phyloP scores from a whole-genome alignment of 2,888 invertebrate genomes.

The Pollenia angustigena region DNA sequence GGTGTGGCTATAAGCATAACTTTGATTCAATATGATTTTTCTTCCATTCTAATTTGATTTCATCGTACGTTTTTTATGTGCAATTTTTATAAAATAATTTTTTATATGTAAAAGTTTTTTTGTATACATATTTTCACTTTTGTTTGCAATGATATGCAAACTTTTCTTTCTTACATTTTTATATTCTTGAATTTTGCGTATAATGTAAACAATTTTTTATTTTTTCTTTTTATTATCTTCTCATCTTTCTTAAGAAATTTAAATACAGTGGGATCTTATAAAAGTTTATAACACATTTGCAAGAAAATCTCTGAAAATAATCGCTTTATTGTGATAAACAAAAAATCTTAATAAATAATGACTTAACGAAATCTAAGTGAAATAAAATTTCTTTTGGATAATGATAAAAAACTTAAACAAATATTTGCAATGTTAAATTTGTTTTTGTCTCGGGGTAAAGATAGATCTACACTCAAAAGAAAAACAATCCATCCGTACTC shows the following conservation, averaged over 20 bases:
- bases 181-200: slow-evolving; percentile 47
- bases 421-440: too few species aligned
- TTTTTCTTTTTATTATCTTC: neutral
- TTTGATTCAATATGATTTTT: neutral
- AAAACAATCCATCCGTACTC: too few species aligned
- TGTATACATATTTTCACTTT: slow-evolving; percentile 62
- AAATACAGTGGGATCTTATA: neutral
- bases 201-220: slow-evolving; percentile 33
- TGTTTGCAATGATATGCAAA: slow-evolving; percentile 64
- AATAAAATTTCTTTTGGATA: too few species aligned
- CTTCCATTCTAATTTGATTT: neutral
- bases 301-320: too few species aligned
- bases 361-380: too few species aligned
- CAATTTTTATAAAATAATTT: slow-evolving; percentile 15
- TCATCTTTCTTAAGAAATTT: slow-evolving; percentile 25
- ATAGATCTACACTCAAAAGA: too few species aligned
- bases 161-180: slow-evolving; percentile 53
- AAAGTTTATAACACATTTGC: too few species aligned
- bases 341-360: too few species aligned
- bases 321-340: too few species aligned
- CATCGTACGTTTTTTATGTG: slow-evolving; percentile 9
- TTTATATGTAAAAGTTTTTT: slow-evolving; percentile 38
- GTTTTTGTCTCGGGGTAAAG: too few species aligned
- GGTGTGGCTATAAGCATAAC: too few species aligned
- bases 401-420: too few species aligned